Base-by-base conservation (phyloP, 2,113 vertebrate genomes). In the Protomyctophum bolini region DNA sequence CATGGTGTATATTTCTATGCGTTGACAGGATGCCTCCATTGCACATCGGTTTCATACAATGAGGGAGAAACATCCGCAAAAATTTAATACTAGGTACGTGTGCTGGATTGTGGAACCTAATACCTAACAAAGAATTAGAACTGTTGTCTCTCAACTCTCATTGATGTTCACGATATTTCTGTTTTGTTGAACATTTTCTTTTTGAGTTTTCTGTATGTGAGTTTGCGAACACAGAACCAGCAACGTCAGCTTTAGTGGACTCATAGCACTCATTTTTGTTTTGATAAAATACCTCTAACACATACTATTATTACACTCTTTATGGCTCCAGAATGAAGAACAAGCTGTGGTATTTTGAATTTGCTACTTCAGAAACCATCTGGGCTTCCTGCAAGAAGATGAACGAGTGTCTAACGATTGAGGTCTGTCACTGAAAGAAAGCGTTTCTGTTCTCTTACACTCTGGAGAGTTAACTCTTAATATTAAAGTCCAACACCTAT, bases 341-440 rank as follows among this genome's bases (percentile, higher is more conserved):
- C 93, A 98, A 98, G 78, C 87, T 98, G 9, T 98, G 96, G 95
- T 98, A 98, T 88, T 96, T 98, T n/a, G 97, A 98, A 80, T 96
- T 97, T 9, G 96, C 96, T 73, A 97, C 97, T 11, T 96, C 97
- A 6, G 97, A 98, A 89, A 96, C 96, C 49, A 94, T 98, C 77
- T 98, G 96, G 9, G 95, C 96, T 68, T 97, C 97, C 6, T 98
- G 97, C 91, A 98, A 97, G 85, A 97, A 94, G 83, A 92, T 98
- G 15, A 93, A 89, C 62, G 96, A 97, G 68, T 94, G 91, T 54
- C 50, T 94, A 10, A 86, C 83, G 29, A 92, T 98, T 2, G 97
- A 98, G 95, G 97, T 98, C 33, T 41, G 33, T 41, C 33, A 41
- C 33, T 41, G 33, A 41, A 41, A 1, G 33, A 41, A 41, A 41